A percentile compares a stretch with the other conserved stretches of the same genome.
Evolutionary conservation across 2,113 vertebrate species (phyloP).

Genomic region (Ranitomeya imitator): DNA sequence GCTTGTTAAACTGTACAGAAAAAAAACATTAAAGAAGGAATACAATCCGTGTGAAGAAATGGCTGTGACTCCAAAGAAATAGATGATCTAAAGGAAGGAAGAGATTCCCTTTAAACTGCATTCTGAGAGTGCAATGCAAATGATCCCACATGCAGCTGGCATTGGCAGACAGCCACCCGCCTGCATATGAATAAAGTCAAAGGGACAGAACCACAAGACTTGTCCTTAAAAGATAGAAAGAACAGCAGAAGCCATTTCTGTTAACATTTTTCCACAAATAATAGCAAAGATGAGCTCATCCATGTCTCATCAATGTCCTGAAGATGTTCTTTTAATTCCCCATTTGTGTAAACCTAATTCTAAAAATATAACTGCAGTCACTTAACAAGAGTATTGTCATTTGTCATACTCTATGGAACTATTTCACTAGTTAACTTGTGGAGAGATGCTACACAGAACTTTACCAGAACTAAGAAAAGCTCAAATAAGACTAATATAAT

Average conservation of each 20-base stretch:
- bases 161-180: slow-evolving; percentile 78
- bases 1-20: slow-evolving; percentile 71
- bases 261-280: slow-evolving; percentile 64
- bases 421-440: neutral
- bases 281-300: slow-evolving; percentile 72
- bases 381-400: neutral
- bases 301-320: slow-evolving; percentile 14
- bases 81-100: slow-evolving; percentile 79
- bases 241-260: slow-evolving; percentile 67
- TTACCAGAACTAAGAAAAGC: neutral
- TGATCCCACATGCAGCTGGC: slow-evolving; percentile 78
- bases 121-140: slow-evolving; percentile 77
- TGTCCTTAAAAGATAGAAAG: slow-evolving; percentile 76
- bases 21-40: slow-evolving; percentile 76
- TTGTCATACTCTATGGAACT: neutral
- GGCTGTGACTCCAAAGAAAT: slow-evolving; percentile 74
- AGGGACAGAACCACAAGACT: slow-evolving; percentile 76
- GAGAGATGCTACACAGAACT: neutral
- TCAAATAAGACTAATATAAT: neutral
- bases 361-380: neutral
- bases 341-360: neutral
- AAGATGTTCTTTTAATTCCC: slow-evolving; percentile 32
- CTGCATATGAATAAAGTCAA: slow-evolving; percentile 77
- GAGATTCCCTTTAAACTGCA: slow-evolving; percentile 74
- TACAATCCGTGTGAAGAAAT: slow-evolving; percentile 73